Evolutionary conservation across 2,888 invertebrate genomes (phyloP), one percentile per base, ranked within the genome.

Genomic region (Mamestra brassicae): DNA sequence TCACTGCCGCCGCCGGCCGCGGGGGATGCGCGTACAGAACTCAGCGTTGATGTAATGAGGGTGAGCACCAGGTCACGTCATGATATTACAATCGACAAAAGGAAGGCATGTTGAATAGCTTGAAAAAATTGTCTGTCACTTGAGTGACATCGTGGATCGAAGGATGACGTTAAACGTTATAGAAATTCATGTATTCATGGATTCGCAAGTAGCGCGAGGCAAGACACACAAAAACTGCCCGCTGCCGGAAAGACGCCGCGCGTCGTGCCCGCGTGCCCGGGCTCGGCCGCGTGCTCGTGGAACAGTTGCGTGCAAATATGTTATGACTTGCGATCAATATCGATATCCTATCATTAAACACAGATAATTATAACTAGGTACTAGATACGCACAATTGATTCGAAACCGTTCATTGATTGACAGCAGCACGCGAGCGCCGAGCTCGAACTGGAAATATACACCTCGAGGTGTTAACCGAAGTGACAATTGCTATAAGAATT

Each of bases 181-280:
- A 77, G 52, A 84, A 77, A 87, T 89, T 87, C 81, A 88, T 88
- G 70, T 88, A 88, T 87, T 84, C 88, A 78, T 71, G 81, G 64
- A 71, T 74, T 77, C 72, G 83, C 76, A 77, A 76, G 79, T 78
- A 80, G 83, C 81, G 76, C 85, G 83, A 76, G 58, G 74, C 77
- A 85, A 81, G 83, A 83, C 87, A 64, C 74, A 78, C 80, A 89
- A 86, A 88, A 88, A 88, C 57, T 71, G 62, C 13, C 66, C 80
- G 78, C 72, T 82, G 80, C 64, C 77, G 81, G 79, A 79, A 71
- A 74, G 45, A 62, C 58, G 45, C n/a, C 47, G 63, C 54, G 58
- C 64, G 66, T 45, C 45, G 66, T 42, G 63, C 63, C 47, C 45
- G 67, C 63, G 52, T 74, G 79, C 55, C 54, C 68, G 34, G 26